These are phyloP conservation scores for Intellagama lesueurii DNA, from an alignment of 2,797 vertebrate species.

Conservation along the genomic window DNA sequence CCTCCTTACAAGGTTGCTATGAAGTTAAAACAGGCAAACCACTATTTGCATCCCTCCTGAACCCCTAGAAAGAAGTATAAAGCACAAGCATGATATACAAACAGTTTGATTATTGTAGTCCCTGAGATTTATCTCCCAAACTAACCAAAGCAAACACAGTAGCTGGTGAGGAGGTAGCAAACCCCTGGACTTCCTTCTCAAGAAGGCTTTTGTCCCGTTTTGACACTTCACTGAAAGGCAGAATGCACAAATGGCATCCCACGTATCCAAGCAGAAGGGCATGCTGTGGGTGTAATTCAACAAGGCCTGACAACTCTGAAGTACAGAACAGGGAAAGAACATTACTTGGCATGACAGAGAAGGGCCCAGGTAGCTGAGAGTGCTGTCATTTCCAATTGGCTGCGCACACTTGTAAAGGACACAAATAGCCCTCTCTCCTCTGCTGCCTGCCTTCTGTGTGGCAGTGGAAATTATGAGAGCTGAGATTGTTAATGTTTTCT, in stretches of 20 bases:
- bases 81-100: background rate
- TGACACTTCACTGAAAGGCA: background rate
- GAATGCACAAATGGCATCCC: background rate
- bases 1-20: background rate
- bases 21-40: background rate
- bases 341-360: background rate
- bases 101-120: background rate
- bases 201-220: background rate
- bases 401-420: background rate
- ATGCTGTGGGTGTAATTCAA: background rate
- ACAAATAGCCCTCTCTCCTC: background rate
- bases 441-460: background rate
- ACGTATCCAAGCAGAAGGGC: constrained; percentile 3
- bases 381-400: constrained; percentile 4
- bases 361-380: background rate
- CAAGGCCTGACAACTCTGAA: background rate
- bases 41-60: background rate
- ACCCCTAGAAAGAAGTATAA: background rate
- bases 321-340: background rate
- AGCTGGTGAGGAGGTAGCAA: background rate
- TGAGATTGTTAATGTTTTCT: background rate
- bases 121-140: background rate
- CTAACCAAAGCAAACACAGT: background rate
- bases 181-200: background rate
- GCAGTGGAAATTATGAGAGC: background rate